Evolutionary conservation across 2,888 invertebrate species (phyloP).

Genomic region (Eristalinus aeneus): DNA sequence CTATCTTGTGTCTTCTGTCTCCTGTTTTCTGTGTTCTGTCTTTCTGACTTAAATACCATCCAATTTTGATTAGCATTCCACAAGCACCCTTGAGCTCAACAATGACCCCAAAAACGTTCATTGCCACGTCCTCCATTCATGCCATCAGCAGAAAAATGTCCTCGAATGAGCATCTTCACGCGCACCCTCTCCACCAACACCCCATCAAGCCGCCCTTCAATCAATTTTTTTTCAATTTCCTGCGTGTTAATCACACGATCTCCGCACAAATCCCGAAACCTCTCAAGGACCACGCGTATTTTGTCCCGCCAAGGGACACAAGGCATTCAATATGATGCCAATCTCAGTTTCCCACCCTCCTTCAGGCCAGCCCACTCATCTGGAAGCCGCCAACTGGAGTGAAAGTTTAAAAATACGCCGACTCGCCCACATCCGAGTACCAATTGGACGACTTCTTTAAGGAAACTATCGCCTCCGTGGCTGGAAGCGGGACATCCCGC

Average conservation of each 20-base stretch:
- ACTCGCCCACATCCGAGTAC: not conserved
- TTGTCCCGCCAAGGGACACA: not conserved
- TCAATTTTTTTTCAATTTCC: not conserved
- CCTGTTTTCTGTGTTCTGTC: too few relatives aligned
- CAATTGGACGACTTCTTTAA: not conserved
- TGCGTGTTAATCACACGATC: not conserved
- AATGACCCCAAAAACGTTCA: not conserved
- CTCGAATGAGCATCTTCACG: not conserved
- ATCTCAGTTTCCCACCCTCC: not conserved
- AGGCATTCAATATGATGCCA: not conserved
- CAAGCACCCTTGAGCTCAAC: not conserved
- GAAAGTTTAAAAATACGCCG: not conserved
- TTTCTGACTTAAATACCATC: too few relatives aligned
- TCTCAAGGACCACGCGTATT: not conserved
- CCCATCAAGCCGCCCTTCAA: not conserved
- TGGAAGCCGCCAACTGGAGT: not conserved
- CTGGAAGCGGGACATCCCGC: not conserved
- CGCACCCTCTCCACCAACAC: not conserved
- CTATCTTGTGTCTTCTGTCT: too few relatives aligned
- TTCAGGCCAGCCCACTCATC: not conserved
- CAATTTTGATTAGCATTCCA: too few relatives aligned
- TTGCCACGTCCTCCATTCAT: not conserved
- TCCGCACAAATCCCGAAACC: not conserved
- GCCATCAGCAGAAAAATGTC: not conserved
- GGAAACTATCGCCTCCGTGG: not conserved